These are phyloP conservation scores for Papilio xuthus DNA, from an alignment of 1,140 invertebrate species.

Conservation along the genomic window DNA sequence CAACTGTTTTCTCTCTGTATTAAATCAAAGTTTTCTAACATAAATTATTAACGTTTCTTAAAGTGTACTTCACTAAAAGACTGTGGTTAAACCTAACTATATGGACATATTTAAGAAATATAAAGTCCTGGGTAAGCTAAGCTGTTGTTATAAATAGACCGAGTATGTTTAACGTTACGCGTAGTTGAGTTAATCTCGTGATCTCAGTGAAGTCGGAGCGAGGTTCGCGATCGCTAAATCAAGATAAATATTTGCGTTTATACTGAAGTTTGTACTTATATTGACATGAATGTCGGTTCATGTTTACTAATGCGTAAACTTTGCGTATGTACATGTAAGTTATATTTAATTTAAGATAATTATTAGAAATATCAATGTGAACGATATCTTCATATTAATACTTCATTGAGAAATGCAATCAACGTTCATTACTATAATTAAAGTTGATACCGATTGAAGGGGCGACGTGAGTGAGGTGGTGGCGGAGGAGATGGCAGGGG, in stretches of 20 bases:
- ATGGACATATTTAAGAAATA: background rate
- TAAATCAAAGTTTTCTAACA: background rate
- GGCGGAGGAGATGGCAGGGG: no score
- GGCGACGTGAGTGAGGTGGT: no score
- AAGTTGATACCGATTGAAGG: background rate
- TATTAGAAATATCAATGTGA: background rate
- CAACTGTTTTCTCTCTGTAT: background rate
- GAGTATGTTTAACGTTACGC: no score
- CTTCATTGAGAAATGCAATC: background rate
- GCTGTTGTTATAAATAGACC: background rate
- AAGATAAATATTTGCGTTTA: conserved; percentile 1
- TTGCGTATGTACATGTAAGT: no score
- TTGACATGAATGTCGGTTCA: background rate
- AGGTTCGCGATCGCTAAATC: background rate
- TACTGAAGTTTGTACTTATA: background rate
- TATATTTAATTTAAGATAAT: no score
- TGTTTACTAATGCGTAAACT: no score
- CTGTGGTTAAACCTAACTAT: no score
- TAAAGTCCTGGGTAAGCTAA: background rate
- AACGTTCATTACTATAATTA: background rate
- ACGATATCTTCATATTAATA: background rate
- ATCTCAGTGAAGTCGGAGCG: background rate
- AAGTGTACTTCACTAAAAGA: no score
- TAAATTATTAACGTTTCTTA: no score
- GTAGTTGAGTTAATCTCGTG: background rate